phyloP scores from a whole-genome alignment of 2,113 vertebrate genomes.

The Ramphastos sulfuratus region DNA sequence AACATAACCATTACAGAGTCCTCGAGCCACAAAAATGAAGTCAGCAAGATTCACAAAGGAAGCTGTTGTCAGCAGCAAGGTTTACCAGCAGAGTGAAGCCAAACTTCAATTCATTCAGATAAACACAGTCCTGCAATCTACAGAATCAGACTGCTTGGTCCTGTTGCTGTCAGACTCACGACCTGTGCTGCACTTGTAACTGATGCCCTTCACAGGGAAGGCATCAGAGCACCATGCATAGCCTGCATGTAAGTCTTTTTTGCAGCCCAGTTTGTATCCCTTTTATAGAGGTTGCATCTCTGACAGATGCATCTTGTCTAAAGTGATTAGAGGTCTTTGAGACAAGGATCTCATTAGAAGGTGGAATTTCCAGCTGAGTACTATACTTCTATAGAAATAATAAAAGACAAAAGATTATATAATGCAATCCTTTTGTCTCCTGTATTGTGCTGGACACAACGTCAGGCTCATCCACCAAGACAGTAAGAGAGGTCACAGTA shows the following conservation, averaged over 20 bases:
- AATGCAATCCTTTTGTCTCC: background rate
- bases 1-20: background rate
- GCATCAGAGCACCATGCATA: background rate
- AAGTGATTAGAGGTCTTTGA: background rate
- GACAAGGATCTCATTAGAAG: background rate
- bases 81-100: background rate
- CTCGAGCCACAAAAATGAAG: background rate
- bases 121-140: background rate
- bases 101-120: background rate
- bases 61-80: constrained; percentile 38
- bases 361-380: background rate
- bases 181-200: background rate
- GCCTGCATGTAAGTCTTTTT: background rate
- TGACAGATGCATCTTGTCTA: background rate
- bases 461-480: background rate
- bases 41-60: constrained; percentile 32
- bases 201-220: accelerated
- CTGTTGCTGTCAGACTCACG: accelerated
- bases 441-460: background rate
- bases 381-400: background rate
- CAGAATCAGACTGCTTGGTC: background rate
- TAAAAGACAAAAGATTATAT: background rate
- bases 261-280: background rate
- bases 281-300: background rate
- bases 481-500: background rate